These are phyloP conservation scores for Tragelaphus scriptus DNA, from an alignment of 2,113 vertebrate species.

Conservation along the genomic window DNA sequence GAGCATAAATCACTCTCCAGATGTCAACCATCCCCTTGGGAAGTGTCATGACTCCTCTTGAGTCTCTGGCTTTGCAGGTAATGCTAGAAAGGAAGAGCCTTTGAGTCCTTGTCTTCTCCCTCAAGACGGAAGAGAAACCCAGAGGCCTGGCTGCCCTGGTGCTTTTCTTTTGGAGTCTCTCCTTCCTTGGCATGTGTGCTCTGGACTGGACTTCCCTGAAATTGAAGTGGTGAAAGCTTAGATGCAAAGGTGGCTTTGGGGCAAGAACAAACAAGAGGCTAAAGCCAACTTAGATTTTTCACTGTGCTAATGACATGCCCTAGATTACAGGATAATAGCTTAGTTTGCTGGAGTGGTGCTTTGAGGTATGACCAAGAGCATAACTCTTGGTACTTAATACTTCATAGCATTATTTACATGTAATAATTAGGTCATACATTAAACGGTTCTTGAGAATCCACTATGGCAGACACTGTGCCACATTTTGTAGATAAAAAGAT, in stretches of 20 bases:
- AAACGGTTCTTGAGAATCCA: background rate
- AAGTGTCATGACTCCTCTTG: background rate
- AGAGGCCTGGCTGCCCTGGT: background rate
- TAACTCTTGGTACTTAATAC: background rate
- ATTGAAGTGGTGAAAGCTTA: background rate
- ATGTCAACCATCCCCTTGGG: background rate
- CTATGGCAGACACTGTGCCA: background rate
- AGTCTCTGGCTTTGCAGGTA: background rate
- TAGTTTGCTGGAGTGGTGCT: background rate
- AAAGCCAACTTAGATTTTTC: background rate
- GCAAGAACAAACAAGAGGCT: background rate
- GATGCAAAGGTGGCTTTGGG: background rate
- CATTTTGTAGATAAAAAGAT: background rate
- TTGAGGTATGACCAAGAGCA: background rate
- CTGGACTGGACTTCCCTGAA: background rate
- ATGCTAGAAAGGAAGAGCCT: background rate
- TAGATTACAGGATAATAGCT: background rate
- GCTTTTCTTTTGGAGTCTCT: background rate
- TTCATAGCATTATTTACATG: background rate
- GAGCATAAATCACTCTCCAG: background rate
- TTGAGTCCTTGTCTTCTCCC: background rate
- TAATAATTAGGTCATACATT: background rate
- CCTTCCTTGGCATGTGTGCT: background rate
- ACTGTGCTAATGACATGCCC: background rate
- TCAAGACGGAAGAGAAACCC: background rate